Base-by-base conservation (phyloP, 2,797 vertebrate species). In the Alauda arvensis region DNA sequence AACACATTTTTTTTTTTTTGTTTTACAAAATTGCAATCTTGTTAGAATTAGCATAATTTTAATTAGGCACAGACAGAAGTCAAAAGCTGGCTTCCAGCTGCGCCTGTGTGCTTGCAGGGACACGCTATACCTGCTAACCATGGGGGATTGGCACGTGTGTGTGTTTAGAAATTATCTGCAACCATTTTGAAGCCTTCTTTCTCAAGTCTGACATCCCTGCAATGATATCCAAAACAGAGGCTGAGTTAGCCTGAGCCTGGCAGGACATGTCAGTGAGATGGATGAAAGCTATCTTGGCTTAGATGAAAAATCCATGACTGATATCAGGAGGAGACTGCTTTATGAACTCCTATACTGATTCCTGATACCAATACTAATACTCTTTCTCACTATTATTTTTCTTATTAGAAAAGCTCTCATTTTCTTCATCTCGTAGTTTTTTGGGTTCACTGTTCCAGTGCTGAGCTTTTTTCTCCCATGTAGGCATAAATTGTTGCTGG, bases 11-110 rank as follows among this genome's bases (percentile, higher is more conserved):
- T 65, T 71, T 79, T 88, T n/a, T 23, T 85, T 77, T 62, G 39
- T 21, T 89, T 72, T 76, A 42, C 53, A 63, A 53, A 90, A 33
- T 43, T 3, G 2, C 46, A 78, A 76, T 78, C 76, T 81, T 80
- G 65, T 65, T 87, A 82, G 16, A 84, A 93, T 92, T 91, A 75
- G 25, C 61, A 88, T 84, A 67, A 87, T 90, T 91, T 92, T 85
- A 93, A 92, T 90, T 85, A 92, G 60, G 37, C 53, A 57, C 19
- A 56, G 65, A 31, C 23, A 80, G 85, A 60, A 90, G 70, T 69
- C 62, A 81, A 66, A 92, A 90, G 74, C 59, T 89, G 85, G 34
- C 23, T 90, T 78, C 89, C 74, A 60, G 14, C 77, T 76, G 70
- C 85, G 67, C n/a, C 77, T 37, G 42, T 2, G 2, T 49, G 49